These are phyloP conservation scores for Sacculina carcini DNA, from an alignment of 2,888 invertebrate species.

Conservation along the genomic window DNA sequence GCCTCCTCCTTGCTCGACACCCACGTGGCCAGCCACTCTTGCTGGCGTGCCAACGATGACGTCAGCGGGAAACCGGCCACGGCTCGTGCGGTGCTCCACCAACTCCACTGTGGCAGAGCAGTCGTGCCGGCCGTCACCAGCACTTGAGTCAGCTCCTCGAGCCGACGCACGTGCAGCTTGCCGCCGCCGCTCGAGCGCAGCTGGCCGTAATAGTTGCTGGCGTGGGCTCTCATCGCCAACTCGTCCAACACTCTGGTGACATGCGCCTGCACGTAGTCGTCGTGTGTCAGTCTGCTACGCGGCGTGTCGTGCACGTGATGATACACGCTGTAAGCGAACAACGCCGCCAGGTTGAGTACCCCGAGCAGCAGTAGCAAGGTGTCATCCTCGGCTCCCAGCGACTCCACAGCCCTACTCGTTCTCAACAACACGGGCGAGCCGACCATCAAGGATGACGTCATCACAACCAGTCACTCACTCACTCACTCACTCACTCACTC, in stretches of 20 bases:
- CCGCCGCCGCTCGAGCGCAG: not conserved
- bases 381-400: not conserved
- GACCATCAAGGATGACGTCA: no score
- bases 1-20: not conserved
- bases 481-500: no score
- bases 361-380: not conserved
- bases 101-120: not conserved
- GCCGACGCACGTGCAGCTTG: not conserved
- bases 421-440: no score
- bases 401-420: no score
- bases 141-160: not conserved
- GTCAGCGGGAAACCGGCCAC: not conserved
- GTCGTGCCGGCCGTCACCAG: not conserved
- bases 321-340: not conserved
- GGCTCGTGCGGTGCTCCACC: not conserved
- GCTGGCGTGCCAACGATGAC: not conserved
- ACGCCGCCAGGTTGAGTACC: not conserved
- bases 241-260: slow-evolving; percentile 13
- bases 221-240: slow-evolving; percentile 12
- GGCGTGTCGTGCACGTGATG: not conserved
- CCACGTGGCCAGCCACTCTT: not conserved
- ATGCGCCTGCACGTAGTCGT: slow-evolving; percentile 10
- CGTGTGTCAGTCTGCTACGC: not conserved
- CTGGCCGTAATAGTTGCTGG: not conserved
- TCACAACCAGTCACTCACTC: no score